A percentile compares a stretch with the other conserved stretches of the same genome.
These are phyloP conservation scores for Lasioglossum figueresi DNA, from an alignment of 2,888 invertebrate species.

Conservation along the genomic window DNA sequence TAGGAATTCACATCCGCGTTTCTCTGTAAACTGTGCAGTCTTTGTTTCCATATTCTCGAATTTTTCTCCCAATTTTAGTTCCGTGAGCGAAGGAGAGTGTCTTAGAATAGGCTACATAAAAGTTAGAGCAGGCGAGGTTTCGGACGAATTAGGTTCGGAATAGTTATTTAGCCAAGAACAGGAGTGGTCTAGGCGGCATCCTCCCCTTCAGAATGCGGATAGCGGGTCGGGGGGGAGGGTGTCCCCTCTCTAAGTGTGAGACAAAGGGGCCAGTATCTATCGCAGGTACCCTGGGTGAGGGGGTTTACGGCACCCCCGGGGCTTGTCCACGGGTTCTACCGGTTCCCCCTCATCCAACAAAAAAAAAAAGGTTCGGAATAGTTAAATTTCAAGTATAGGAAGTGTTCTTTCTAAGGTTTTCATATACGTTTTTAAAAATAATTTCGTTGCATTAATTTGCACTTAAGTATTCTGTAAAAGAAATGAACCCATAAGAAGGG, in stretches of 20 bases:
- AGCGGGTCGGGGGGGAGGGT: no score
- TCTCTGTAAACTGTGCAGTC: not conserved
- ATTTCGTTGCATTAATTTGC: no score
- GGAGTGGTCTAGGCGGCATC: no score
- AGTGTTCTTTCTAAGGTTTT: not conserved
- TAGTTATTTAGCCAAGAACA: no score
- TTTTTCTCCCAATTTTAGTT: not conserved
- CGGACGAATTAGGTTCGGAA: not conserved
- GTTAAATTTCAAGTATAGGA: not conserved
- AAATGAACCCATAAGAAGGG: not conserved
- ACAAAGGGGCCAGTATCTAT: no score
- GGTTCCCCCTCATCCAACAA: no score
- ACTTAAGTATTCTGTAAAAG: not conserved
- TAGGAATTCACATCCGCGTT: slow-evolving; percentile 10
- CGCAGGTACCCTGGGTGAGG: no score
- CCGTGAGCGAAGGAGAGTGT: not conserved
- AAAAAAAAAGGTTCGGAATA: not conserved
- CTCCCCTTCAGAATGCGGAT: no score
- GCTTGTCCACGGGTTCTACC: no score
- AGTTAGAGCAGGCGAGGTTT: not conserved
- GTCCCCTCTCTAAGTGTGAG: no score
- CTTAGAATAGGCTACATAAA: not conserved
- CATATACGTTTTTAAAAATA: not conserved
- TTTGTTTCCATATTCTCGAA: not conserved
- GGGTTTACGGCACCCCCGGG: no score